Evolutionary conservation across 2,888 invertebrate genomes (phyloP).

Genomic region (Andrena camellia): DNA sequence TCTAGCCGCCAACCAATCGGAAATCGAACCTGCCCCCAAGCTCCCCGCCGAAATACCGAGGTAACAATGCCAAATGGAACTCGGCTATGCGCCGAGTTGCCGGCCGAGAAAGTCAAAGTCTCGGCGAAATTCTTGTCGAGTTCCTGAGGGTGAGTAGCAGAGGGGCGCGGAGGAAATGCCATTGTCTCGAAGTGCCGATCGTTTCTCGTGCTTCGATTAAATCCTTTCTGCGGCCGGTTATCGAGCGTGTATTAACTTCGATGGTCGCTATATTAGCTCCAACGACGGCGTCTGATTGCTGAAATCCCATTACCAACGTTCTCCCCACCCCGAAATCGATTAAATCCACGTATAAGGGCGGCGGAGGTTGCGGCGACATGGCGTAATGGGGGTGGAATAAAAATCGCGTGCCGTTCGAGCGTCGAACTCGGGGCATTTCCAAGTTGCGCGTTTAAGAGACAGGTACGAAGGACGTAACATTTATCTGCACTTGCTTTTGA

Average conservation of each 20-base stretch:
- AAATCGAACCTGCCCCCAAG: conserved; percentile 38
- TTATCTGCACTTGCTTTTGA: neutral
- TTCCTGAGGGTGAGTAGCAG: neutral
- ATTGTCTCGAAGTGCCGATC: conserved; percentile 9
- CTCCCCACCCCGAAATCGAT: conserved; percentile 10
- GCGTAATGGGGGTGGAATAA: neutral
- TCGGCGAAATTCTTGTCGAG: conserved; percentile 37
- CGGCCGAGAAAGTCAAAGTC: conserved; percentile 30
- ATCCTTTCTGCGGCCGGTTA: conserved; percentile 19
- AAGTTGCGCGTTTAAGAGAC: neutral
- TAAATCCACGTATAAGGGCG: neutral
- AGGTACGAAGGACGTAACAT: neutral
- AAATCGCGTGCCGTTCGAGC: neutral
- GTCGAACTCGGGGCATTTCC: neutral
- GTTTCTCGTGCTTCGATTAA: conserved; percentile 27
- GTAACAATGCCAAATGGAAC: conserved; percentile 35
- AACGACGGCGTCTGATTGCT: conserved; percentile 32
- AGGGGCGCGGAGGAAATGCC: neutral
- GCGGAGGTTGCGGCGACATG: neutral
- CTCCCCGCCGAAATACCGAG: conserved; percentile 15
- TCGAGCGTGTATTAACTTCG: conserved; percentile 23
- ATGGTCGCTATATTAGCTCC: conserved; percentile 1
- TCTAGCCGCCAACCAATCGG: conserved; percentile 40
- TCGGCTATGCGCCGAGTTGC: neutral
- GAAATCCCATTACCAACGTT: conserved; percentile 8